A percentile compares a stretch with the other conserved stretches of the same genome.
Evolutionary conservation across 2,888 invertebrate species (phyloP).

Genomic region (Catocala nupta): DNA sequence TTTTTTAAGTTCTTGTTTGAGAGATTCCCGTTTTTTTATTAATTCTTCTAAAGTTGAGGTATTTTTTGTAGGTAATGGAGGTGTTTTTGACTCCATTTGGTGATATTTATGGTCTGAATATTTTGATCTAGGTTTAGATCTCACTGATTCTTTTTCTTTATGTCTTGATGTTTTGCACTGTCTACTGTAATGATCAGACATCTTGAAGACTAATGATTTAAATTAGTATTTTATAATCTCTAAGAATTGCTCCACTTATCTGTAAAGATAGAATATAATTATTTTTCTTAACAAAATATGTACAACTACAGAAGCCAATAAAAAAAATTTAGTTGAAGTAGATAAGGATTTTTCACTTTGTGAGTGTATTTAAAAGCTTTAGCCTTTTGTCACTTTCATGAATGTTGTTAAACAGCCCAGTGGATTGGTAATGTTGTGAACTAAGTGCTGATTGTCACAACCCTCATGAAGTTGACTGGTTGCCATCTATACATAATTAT

Average conservation of each 20-base stretch:
- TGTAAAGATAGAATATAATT: conserved; percentile 66
- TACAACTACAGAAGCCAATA: conserved; percentile 39
- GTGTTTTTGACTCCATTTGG: conserved; percentile 70
- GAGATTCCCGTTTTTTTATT: conserved; percentile 70
- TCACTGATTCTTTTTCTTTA: conserved; percentile 57
- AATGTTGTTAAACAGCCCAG: conserved; percentile 50
- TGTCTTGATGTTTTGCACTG: conserved; percentile 58
- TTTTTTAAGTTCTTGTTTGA: conserved; percentile 72
- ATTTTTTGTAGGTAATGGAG: conserved; percentile 69
- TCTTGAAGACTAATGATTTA: conserved; percentile 51
- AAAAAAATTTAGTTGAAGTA: conserved; percentile 42
- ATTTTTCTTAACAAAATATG: conserved; percentile 41
- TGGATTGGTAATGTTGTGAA: conserved; percentile 9
- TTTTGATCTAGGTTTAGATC: conserved; percentile 58
- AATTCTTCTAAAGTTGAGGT: conserved; percentile 72
- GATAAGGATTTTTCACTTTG: conserved; percentile 24
- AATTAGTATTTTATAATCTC: conserved; percentile 43
- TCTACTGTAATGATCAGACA: conserved; percentile 66
- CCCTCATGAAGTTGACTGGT: conserved; percentile 73
- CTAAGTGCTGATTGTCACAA: conserved; percentile 42
- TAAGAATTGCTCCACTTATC: conserved; percentile 57
- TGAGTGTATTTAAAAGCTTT: conserved; percentile 57
- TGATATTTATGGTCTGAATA: conserved; percentile 52
- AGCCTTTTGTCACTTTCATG: conserved; percentile 63
- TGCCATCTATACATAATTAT: conserved; percentile 62